phyloP scores from a whole-genome alignment of 2,888 invertebrate species.

The Dicroscelio sp. region DNA sequence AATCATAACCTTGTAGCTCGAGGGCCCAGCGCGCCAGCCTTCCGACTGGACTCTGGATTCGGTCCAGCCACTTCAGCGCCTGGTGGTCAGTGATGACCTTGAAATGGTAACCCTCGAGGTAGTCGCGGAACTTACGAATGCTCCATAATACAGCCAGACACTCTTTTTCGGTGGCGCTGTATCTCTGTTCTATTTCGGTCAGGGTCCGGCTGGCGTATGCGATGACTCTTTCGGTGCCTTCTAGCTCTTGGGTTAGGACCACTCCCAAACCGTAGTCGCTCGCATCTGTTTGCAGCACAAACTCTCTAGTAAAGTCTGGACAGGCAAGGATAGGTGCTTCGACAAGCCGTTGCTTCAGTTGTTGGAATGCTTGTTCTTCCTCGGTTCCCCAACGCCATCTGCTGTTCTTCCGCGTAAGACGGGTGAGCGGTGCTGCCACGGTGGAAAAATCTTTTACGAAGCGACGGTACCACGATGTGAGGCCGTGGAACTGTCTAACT shows the following conservation, averaged over 20 bases:
- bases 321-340: too few species aligned
- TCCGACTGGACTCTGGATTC: too few species aligned
- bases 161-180: too few species aligned
- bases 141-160: too few species aligned
- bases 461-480: conserved; percentile 42
- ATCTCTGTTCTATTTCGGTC: too few species aligned
- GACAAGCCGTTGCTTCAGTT: too few species aligned
- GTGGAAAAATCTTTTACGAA: conserved; percentile 36
- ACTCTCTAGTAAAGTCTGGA: too few species aligned
- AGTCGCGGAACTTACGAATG: background rate
- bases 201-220: conserved; percentile 75
- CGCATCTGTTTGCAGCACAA: conserved; percentile 55
- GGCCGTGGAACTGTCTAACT: conserved; percentile 9
- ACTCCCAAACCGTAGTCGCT: conserved; percentile 54
- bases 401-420: background rate
- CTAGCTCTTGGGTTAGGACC: conserved; percentile 23
- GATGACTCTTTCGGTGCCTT: conserved; percentile 50
- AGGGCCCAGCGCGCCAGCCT: too few species aligned
- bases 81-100: too few species aligned
- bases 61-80: too few species aligned
- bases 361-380: conserved; percentile 23
- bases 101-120: background rate
- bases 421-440: background rate
- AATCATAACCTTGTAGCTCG: too few species aligned
- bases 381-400: conserved; percentile 33